These are phyloP conservation scores for Bruchidius siliquastri DNA, from an alignment of 2,888 invertebrate genomes.

Conservation along the genomic window DNA sequence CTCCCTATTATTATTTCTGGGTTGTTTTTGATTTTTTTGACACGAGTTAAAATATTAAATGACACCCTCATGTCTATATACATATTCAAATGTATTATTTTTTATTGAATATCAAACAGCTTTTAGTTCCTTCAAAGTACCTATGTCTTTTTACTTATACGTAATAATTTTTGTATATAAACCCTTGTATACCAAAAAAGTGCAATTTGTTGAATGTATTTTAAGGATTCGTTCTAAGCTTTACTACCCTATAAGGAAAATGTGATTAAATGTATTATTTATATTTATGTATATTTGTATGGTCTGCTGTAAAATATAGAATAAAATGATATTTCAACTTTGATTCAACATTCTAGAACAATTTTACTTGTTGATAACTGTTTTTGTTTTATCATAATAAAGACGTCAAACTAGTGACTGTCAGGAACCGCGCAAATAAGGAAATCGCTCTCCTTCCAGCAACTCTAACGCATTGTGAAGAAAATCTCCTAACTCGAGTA, in stretches of 20 bases:
- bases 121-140: background rate
- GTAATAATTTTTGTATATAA: background rate
- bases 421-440: too few species aligned
- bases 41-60: too few species aligned
- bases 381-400: too few species aligned
- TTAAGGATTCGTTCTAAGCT: background rate
- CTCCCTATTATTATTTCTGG: too few species aligned
- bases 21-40: too few species aligned
- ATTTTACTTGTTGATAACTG: background rate
- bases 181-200: slow-evolving; percentile 1
- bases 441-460: too few species aligned
- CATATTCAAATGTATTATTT: background rate
- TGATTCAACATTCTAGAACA: background rate
- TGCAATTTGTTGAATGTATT: slow-evolving; percentile 4
- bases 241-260: background rate
- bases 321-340: slow-evolving; percentile 5
- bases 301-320: slow-evolving; percentile 5
- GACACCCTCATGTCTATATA: too few species aligned
- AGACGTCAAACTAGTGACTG: too few species aligned
- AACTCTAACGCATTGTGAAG: too few species aligned
- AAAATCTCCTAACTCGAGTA: too few species aligned
- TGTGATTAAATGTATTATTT: slow-evolving; percentile 7
- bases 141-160: background rate
- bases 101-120: background rate
- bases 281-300: slow-evolving; percentile 6